Evolutionary conservation across 2,113 vertebrate species (phyloP).

Genomic region (Nycticryphes semicollaris): DNA sequence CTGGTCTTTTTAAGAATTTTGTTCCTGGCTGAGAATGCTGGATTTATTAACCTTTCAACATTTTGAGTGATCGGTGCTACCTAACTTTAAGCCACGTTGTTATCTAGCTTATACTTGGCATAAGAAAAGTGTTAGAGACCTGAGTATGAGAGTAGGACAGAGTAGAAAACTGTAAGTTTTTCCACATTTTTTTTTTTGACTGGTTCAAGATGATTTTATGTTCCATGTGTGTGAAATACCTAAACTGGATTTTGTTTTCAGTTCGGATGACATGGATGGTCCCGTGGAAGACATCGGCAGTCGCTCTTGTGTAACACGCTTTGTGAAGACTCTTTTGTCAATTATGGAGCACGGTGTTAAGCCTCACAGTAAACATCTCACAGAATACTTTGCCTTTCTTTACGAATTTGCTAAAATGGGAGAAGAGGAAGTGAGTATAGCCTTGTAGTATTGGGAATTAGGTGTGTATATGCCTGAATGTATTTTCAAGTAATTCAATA

Average conservation of each 20-base stretch:
- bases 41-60: background rate
- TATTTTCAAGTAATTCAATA: background rate
- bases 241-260: conserved; percentile 54
- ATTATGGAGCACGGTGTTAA: conserved; percentile 99
- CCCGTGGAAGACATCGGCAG: conserved; percentile 98
- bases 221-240: background rate
- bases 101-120: background rate
- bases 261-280: conserved; percentile 97
- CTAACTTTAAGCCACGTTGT: background rate
- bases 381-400: conserved; percentile 97
- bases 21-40: background rate
- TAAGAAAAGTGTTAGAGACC: too few species aligned
- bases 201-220: background rate
- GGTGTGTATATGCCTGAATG: background rate
- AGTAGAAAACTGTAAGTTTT: background rate
- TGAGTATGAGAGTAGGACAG: background rate
- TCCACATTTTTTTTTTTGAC: background rate
- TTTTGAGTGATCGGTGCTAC: background rate
- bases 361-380: conserved; percentile 98
- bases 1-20: background rate
- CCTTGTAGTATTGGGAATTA: background rate
- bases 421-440: conserved; percentile 89
- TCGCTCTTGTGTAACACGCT: conserved; percentile 96
- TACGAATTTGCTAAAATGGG: conserved; percentile 99
- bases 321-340: conserved; percentile 93